Conservation (phyloP, 2,113 vertebrate species). For the Poecilia latipinna region DNA sequence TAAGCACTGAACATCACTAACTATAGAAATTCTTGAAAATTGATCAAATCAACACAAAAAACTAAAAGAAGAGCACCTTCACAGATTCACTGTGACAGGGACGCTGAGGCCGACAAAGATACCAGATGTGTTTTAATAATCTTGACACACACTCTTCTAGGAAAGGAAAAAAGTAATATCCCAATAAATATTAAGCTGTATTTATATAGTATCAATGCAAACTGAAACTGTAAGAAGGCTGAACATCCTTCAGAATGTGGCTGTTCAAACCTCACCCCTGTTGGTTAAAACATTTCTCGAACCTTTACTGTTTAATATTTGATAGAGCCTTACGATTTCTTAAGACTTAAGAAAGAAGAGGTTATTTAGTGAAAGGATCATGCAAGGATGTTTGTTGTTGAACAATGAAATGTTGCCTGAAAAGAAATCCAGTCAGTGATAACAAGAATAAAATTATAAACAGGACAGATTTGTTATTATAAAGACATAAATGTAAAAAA, state of each 20-base stretch:
- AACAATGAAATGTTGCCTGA: background rate
- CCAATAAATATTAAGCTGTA: too few species aligned
- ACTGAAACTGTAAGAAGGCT: background rate
- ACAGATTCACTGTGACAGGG: background rate
- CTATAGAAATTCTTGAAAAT: background rate
- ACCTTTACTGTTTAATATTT: background rate
- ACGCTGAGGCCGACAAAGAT: background rate
- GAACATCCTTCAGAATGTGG: too few species aligned
- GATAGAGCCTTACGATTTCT: background rate
- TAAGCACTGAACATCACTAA: background rate
- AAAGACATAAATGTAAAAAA: background rate
- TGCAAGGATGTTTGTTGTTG: conserved; percentile 8
- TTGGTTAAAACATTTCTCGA: background rate
- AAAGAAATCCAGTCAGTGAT: background rate
- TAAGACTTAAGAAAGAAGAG: background rate
- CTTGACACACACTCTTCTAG: background rate
- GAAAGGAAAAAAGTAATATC: background rate
- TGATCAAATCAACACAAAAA: background rate
- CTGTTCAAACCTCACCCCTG: too few species aligned
- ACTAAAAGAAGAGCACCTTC: background rate
- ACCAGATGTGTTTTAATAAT: background rate
- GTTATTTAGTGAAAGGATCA: background rate
- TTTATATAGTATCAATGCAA: background rate
- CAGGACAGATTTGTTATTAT: background rate
- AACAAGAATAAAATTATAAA: background rate